Base-by-base conservation (phyloP, 2,888 invertebrate genomes). In the Aradus depressus region DNA sequence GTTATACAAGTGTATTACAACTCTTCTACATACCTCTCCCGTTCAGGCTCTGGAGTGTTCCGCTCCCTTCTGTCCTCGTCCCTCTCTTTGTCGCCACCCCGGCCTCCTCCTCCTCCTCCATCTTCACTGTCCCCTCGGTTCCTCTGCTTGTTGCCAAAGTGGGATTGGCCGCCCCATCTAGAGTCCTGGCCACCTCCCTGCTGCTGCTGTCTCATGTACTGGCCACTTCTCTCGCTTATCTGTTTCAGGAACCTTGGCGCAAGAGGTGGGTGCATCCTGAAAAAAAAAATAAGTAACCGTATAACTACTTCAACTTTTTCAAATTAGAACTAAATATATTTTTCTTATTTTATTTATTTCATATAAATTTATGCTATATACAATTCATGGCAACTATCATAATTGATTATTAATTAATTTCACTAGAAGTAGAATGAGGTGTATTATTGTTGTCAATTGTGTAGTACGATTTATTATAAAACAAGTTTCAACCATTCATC, bases 41-140 rank as follows among this genome's bases (percentile, higher is more conserved):
- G 35, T 5, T 47, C 47, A 23, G 47, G 26, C 28, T 47, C 47
- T 3, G 59, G 61, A 41, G 68, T 68, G 23, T 63, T 60, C 42
- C 62, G 62, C 26, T 59, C 56, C 31, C 57, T 55, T 41, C 56
- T 57, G 19, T 52, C 50, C 10, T 51, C n/a, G 44, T 56, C 61
- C 18, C 64, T 62, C 12, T 67, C 66, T 43, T 66, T 60, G 45
- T 63, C 60, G 16, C 64, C 62, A 23, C 63, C 60, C 19, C 52
- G 47, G 12, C 57, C 59, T 21, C 63, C 55, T 34, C 63, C 64
- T 22, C 68, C 67, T n/a, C n/a, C n/a, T 12, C 16, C n/a, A 16
- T 47, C 47, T 19, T 47, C 47, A 47, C 23, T 47, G 12, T 47
- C 47, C 22, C 44, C 44, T 47, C 47, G 28, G 4, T 18, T 22